Evolutionary conservation across 2,797 vertebrate genomes (phyloP), one percentile per base, ranked within the genome.

Genomic region (Mormyrus proboscirostris): DNA sequence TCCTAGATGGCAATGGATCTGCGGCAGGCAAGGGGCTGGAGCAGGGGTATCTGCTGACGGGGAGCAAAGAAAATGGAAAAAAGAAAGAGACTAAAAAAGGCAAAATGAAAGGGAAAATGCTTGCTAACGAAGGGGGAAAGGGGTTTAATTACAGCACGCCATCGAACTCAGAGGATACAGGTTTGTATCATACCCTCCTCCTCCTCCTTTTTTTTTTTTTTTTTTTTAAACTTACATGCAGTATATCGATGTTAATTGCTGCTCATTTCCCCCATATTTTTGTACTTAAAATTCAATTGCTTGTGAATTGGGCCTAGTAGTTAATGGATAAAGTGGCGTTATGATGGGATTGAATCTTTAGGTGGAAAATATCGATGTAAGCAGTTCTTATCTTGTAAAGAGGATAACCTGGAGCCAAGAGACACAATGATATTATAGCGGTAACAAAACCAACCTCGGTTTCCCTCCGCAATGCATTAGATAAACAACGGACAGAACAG

Each of bases 401-500:
- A 47, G 14, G 8, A 47, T n/a, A 47, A n/a, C 57, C 73, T 79
- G 41, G 10, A 49, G 51, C n/a, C 9, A 49, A 22, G 47, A 50
- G 25, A 84, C 47, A 50, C 73, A 7, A 6, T 16, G 38, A 79
- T 44, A 44, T 76, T 25, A 84, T 25, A 69, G 41, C 38, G 8
- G 10, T 50, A 50, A 47, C 19, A 82, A 82, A 14, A 8, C 25
- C 16, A 55, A 83, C 83, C 9, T 65, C 16, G 44, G 8, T 73
- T 53, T 33, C 3, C 22, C 29, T 91, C 88, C 0, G 92, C 47
- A 8, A 85, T 89, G 57, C 14, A 90, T 55, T 94, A 96, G 95
- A 90, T 88, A 94, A 95, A 87, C 69, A 12, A 87, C 6, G 88
- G 29, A 10, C 92, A 29, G 86, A 53, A 29, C 79, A 50, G 25